Base-by-base conservation (phyloP, 2,797 vertebrate species). In the Gambusia yucatana region DNA sequence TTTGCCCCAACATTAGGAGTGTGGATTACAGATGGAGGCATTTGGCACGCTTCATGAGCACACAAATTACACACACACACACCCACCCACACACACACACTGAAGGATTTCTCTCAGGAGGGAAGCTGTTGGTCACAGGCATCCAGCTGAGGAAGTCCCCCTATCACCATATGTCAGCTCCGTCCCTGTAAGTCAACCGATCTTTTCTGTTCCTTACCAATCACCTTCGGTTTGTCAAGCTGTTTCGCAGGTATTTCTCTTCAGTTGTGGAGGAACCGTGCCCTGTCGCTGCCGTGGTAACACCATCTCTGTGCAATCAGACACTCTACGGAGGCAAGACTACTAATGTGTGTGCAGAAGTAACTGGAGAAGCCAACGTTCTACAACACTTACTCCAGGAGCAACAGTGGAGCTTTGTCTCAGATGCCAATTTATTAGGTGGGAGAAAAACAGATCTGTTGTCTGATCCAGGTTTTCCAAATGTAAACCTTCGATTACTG, bases 161-260 rank as follows among this genome's bases (percentile, higher is more conserved):
- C 88, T 80, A 11, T 73, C 83, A 72, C 93, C 93, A 94, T 94
- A 93, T 94, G 92, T 91, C 90, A 88, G 55, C 52, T 72, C 72
- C 17, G 20, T 77, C 79, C 44, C 72, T 74, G 57, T 77, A 22
- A 73, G 69, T 79, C 84, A 67, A 70, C 73, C 50, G 73, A 46
- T 67, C 43, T 41, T 52, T 75, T 72, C 25, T 75, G 25, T 20
- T 48, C 47, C 72, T 69, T n/a, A 55, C 67, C 33, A 76, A n/a
- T 72, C 28, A 65, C 76, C 75, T 48, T 57, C 33, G 2, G 46
- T 47, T 72, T 1, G 0, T n/a, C 39, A 36, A 69, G 48, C 16
- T 28, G 10, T 57, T 52, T 44, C 10, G 20, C 11, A 4, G 65
- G 28, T 69, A 73, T 30, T 74, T 57, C 47, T 14, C 41, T 30